phyloP scores from a whole-genome alignment of 2,888 invertebrate species.

The Spodoptera littoralis region DNA sequence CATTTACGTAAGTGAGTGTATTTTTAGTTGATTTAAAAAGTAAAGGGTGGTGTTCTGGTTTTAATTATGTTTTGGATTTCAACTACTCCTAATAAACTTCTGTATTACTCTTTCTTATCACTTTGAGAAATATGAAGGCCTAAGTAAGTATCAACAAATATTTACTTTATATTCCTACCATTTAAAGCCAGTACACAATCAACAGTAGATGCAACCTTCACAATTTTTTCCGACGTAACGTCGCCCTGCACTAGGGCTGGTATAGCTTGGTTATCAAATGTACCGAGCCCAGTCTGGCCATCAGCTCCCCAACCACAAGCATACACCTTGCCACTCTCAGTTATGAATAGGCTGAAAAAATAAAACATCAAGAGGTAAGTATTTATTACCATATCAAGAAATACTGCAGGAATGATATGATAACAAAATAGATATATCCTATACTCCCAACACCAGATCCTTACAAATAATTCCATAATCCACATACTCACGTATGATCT shows the following conservation, averaged over 20 bases:
- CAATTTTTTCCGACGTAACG: constrained; percentile 93
- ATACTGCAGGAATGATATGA: no score
- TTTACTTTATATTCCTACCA: constrained; percentile 83
- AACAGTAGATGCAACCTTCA: constrained; percentile 93
- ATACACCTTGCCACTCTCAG: constrained; percentile 93
- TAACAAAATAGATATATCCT: no score
- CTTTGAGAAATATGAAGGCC: no score
- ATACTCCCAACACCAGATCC: background rate
- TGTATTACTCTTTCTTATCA: no score
- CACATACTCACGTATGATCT: constrained; percentile 92
- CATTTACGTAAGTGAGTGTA: no score
- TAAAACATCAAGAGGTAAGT: background rate
- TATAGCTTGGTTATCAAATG: constrained; percentile 89
- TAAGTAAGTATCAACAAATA: no score
- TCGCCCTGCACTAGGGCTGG: constrained; percentile 93
- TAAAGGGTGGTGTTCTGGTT: no score
- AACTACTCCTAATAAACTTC: no score
- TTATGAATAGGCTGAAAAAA: constrained; percentile 91
- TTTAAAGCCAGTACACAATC: constrained; percentile 97
- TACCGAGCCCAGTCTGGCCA: constrained; percentile 96
- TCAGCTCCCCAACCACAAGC: constrained; percentile 98
- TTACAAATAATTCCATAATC: background rate
- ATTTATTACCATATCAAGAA: no score
- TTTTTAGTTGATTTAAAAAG: no score
- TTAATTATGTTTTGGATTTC: no score